Evolutionary conservation across 2,888 invertebrate genomes (phyloP).

Genomic region (Atherix ibis): DNA sequence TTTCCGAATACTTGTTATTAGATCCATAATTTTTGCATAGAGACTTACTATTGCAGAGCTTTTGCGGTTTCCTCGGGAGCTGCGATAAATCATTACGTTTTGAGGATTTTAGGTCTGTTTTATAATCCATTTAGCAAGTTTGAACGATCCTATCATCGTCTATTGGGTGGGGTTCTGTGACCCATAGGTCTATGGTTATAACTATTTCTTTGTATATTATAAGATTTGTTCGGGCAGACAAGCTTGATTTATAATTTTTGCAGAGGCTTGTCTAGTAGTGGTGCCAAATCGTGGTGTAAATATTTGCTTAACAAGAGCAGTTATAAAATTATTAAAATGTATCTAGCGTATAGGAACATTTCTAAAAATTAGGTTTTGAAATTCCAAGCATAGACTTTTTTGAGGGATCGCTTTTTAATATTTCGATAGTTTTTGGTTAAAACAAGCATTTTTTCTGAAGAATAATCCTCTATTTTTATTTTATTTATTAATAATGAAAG

Average conservation of each 20-base stretch:
- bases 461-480: constrained; percentile 4
- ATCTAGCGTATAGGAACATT: constrained; percentile 2
- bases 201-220: too few relatives aligned
- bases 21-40: background rate
- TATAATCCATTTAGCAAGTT: background rate
- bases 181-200: background rate
- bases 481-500: constrained; percentile 3
- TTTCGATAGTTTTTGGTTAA: constrained; percentile 3
- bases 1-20: background rate
- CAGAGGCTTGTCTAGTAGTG: background rate
- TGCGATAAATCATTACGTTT: background rate
- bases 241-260: too few relatives aligned
- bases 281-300: background rate
- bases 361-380: constrained; percentile 6
- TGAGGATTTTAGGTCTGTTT: background rate
- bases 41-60: background rate
- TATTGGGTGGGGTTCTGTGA: background rate
- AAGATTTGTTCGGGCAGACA: too few relatives aligned
- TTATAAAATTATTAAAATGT: background rate
- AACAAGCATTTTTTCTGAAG: constrained; percentile 2
- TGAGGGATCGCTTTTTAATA: too few relatives aligned
- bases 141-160: background rate
- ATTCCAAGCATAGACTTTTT: too few relatives aligned
- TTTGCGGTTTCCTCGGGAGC: constrained; percentile 1
- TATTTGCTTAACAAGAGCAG: background rate